Conservation (phyloP, 2,797 vertebrate genomes). For the Silurus aristotelis region DNA sequence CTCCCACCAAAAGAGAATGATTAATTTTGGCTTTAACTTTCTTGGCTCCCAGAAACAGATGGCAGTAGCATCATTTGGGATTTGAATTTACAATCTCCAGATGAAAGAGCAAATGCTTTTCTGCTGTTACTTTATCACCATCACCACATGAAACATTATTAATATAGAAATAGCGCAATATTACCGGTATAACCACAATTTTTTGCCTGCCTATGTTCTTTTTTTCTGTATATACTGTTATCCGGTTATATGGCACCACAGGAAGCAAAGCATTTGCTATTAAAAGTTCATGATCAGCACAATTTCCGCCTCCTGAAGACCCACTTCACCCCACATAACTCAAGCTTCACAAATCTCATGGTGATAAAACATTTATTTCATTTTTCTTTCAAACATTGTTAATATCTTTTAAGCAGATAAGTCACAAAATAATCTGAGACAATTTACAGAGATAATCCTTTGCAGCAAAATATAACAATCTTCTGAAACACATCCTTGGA, state of each 20-base stretch:
- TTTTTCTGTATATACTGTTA: background rate
- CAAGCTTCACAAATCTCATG: constrained; percentile 32
- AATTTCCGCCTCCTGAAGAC: background rate
- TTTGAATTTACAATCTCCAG: background rate
- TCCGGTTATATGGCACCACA: background rate
- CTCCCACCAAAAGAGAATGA: background rate
- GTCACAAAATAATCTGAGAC: constrained; percentile 56
- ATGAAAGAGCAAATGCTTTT: background rate
- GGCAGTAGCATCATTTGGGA: background rate
- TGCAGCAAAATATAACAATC: constrained; percentile 61
- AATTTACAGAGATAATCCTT: constrained; percentile 56
- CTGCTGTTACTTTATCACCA: background rate
- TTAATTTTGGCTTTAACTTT: background rate
- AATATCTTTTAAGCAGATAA: constrained; percentile 60
- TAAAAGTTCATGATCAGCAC: background rate
- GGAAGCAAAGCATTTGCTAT: no score
- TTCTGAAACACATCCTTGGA: constrained; percentile 55
- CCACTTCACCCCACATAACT: background rate
- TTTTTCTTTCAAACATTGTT: constrained; percentile 60
- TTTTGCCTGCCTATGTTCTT: background rate
- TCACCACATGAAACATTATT: background rate
- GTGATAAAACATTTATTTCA: constrained; percentile 63
- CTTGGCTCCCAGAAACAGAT: background rate
- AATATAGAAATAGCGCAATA: background rate
- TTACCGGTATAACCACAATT: background rate